Evolutionary conservation across 2,888 invertebrate species (phyloP), one percentile per base, ranked within the genome.

Genomic region (Tromatobia lineatoria): DNA sequence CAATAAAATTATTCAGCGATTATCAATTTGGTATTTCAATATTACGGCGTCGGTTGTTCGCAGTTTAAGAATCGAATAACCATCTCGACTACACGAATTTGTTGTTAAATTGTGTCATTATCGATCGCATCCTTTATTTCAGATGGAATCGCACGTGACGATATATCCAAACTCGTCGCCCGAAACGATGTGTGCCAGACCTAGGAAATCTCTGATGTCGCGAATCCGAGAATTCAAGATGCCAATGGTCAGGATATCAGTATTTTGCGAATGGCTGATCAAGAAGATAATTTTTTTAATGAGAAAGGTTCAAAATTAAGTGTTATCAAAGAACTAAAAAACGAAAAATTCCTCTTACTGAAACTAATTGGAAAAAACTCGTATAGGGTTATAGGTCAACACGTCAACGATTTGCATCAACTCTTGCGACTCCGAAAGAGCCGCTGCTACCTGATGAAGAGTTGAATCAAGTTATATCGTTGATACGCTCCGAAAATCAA

Each of bases 181-280:
- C 50, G 61, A 80, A 42, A 66, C 20, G 10, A 18, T 7, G 15
- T 61, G 34, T 20, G 45, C 54, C 3, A 47, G 11, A 42, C 34
- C 38, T n/a, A 67, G 29, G 57, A 74, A 78, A 67, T 66, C 67
- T 18, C 4, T 82, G 50, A 71, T 54, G 34, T 38, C 74, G 11
- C 77, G 75, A 52, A 25, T 75, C 54, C 70, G 77, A 47, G 38
- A 61, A 13, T 45, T 50, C 4, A 67, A 59, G 20, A 45, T 34
- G 70, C 34, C 74, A 20, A 45, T 61, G 1, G 13, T 45, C 1
- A 88, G 80, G 80, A 71, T 89, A 25, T 20, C 76, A 2, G 83
- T 73, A 50, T 83, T 89, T 47, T 91, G 88, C 54, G 70, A 83
- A 15, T 91, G 90, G 90, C 29, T 92, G 25, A 77, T 86, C 42